Conservation (phyloP, 2,888 invertebrate species). For the Therioaphis trifolii region DNA sequence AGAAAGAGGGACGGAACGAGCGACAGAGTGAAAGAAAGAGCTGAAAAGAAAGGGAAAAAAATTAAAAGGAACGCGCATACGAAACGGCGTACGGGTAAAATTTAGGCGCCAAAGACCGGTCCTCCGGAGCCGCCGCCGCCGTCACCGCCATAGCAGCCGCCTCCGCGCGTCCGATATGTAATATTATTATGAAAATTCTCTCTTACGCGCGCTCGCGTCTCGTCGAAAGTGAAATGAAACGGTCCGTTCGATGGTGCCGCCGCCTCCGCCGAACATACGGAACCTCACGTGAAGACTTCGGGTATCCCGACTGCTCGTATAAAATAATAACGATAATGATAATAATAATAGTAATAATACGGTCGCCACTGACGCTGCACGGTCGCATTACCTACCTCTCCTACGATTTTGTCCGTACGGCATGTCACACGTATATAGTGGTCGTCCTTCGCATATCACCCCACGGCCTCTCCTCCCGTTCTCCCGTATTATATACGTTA, state of each 20-base stretch:
- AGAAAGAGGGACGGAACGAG: neutral
- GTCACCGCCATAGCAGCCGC: neutral
- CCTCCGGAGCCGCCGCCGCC: conserved; percentile 11
- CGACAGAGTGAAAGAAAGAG: neutral
- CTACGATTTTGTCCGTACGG: neutral
- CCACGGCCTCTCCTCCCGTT: no score
- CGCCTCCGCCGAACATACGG: neutral
- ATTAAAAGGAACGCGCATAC: neutral
- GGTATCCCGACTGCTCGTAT: conserved; percentile 1
- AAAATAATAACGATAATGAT: neutral
- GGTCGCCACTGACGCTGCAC: neutral
- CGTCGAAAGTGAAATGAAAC: conserved; percentile 59
- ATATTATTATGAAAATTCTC: conserved; percentile 27
- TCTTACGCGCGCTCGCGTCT: neutral
- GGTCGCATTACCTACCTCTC: neutral
- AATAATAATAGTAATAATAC: neutral
- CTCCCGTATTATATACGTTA: no score
- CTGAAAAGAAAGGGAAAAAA: neutral
- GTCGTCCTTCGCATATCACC: neutral
- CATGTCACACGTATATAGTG: neutral
- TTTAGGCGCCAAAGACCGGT: conserved; percentile 59
- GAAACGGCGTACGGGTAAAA: neutral
- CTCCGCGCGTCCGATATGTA: neutral
- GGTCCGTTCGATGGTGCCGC: neutral
- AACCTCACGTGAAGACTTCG: conserved; percentile 19